Base-by-base conservation (phyloP, 2,797 vertebrate genomes). In the Cossypha polioptera region DNA sequence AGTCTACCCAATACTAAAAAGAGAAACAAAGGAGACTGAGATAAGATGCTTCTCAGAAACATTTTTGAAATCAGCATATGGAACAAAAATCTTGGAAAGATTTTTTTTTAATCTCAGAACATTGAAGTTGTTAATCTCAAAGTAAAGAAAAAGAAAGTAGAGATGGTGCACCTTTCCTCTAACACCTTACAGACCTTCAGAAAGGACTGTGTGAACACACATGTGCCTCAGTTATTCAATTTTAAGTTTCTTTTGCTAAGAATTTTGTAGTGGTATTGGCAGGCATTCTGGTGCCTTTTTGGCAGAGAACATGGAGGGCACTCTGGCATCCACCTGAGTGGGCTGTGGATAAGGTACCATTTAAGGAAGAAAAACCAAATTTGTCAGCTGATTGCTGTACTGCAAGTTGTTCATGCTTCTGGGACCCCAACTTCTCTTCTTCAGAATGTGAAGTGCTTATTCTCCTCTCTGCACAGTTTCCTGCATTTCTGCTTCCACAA, bases 301-400 rank as follows among this genome's bases (percentile, higher is more conserved):
- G 47, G 54, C 21, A 85, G 19, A 65, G 24, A 26, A 50, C 42
- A 33, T 13, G 8, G 15, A 73, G 36, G 24, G 10, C 7, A 77
- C 12, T 10, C 38, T 62, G 66, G 2, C 12, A 50, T 42, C 10
- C 21, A 50, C 0, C 0, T n/a, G 20, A 68, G 9, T 61, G 29
- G n/a, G 13, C 17, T 69, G 51, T 69, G 13, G 24, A 57, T 31
- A 62, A 83, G 3, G 5, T 43, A 2, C 29, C 66, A 35, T 10
- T 47, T 62, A 31, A 42, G 25, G 5, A 38, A 53, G 26, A 66
- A 88, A 35, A 15, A n/a, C 3, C 5, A 82, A 3, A 61, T 54
- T 47, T 71, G 16, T 35, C 55, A 74, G 5, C 43, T 66, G 19
- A 5, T 53, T 91, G 38, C 10, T 66, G 21, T 58, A 26, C 21